These are phyloP conservation scores for Microctenopoma lineatum DNA, from an alignment of 2,797 vertebrate genomes.

Conservation along the genomic window DNA sequence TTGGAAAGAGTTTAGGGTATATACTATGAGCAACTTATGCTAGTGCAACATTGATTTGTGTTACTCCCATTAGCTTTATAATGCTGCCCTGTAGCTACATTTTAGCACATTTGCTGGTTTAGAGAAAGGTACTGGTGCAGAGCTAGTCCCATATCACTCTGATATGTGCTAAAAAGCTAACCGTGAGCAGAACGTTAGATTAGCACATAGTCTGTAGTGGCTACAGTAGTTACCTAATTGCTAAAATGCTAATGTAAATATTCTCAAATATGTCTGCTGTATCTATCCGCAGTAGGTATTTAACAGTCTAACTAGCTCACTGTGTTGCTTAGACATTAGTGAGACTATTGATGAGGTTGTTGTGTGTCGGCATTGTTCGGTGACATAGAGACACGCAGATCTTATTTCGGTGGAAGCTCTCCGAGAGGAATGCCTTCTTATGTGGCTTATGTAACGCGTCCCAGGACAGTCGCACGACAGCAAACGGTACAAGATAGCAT, in stretches of 20 bases:
- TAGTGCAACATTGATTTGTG: background rate
- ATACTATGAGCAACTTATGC: background rate
- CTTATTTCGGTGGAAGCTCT: slow-evolving; percentile 31
- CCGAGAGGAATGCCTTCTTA: slow-evolving; percentile 6
- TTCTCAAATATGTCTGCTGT: background rate
- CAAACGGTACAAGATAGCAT: slow-evolving; percentile 4
- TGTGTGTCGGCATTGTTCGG: slow-evolving; percentile 26
- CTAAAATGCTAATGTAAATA: background rate
- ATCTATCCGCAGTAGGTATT: background rate
- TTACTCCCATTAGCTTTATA: too few species aligned
- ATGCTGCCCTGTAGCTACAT: too few species aligned
- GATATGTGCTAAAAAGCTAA: too few species aligned
- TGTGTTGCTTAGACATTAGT: background rate
- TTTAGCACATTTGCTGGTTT: background rate
- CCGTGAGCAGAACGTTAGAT: too few species aligned
- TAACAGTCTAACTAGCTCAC: background rate
- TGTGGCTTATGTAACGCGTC: slow-evolving; percentile 21
- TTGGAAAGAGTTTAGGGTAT: too few species aligned
- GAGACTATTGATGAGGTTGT: slow-evolving; percentile 22
- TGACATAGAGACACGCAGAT: slow-evolving; percentile 29
- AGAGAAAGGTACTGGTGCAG: too few species aligned
- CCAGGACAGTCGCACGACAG: slow-evolving; percentile 7
- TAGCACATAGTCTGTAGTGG: too few species aligned
- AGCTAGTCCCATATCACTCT: too few species aligned
- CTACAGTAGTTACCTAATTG: too few species aligned